Evolutionary conservation across 2,113 vertebrate genomes (phyloP), one percentile per base, ranked within the genome.

Genomic region (Gulo gulo): DNA sequence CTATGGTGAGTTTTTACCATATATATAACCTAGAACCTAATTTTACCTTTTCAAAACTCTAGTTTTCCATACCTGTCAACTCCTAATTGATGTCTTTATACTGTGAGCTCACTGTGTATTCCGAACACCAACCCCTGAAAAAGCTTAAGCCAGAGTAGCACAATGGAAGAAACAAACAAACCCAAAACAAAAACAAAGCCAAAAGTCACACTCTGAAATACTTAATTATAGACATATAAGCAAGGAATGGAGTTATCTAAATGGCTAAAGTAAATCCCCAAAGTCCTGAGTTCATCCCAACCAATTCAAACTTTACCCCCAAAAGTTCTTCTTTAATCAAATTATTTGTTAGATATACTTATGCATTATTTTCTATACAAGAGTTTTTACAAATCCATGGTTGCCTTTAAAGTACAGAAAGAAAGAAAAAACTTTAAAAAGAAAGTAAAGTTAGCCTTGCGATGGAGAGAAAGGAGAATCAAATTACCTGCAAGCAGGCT

Each of bases 401-500:
- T 97, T 98, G 94, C 67, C 69, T 65, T 97, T 89, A 96, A 95
- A 97, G 65, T 47, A 69, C 42, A 87, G 26, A 69, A 69, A 97
- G 50, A 97, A 98, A 96, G 93, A 78, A 93, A 98, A 95, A 90
- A 89, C 93, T 59, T n/a, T 45, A 59, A 93, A 95, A 95, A 39
- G 42, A 96, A 95, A 91, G 34, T 42, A 50, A 93, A 50, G 93
- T 98, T 95, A 98, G 96, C 85, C 97, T 97, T 88, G 81, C 90
- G 97, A 96, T 92, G 93, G 92, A 96, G 97, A 98, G 96, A 95
- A 96, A 98, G 90, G 97, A 98, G 98, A 98, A 73, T 98, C 96
- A 92, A 99, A 98, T 99, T 99, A 99, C 99, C 99, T 99, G 98
- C 97, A 94, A 98, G 97, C 98, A 98, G 98, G 98, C 98, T 57